Evolutionary conservation across 2,888 invertebrate species (phyloP).

Genomic region (Diachrysia chrysitis): DNA sequence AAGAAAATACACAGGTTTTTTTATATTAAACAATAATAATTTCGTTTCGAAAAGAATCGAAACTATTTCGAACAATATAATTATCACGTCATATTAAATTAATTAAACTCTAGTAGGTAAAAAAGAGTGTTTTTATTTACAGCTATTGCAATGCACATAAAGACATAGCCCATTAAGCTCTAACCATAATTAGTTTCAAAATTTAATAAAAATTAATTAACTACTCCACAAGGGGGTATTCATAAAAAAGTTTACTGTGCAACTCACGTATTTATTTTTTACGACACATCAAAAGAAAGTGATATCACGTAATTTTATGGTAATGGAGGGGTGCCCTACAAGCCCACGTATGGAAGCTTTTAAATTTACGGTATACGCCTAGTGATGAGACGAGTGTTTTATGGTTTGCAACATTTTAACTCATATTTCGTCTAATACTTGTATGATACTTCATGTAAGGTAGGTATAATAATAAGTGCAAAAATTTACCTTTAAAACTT

Average conservation of each 20-base stretch:
- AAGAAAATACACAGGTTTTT: too few species aligned
- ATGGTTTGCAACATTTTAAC: conserved; percentile 79
- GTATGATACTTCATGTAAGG: conserved; percentile 43
- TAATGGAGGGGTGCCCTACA: conserved; percentile 82
- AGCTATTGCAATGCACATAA: too few species aligned
- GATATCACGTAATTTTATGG: conserved; percentile 87
- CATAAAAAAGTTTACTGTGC: conserved; percentile 61
- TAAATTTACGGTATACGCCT: conserved; percentile 83
- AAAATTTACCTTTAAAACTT: conserved; percentile 31
- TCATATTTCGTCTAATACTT: conserved; percentile 62
- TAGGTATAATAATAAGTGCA: conserved; percentile 20
- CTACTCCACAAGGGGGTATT: conserved; percentile 55
- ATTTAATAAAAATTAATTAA: conserved; percentile 65
- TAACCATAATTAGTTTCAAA: conserved; percentile 38
- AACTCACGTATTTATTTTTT: conserved; percentile 80
- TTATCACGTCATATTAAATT: too few species aligned
- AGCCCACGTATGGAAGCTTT: conserved; percentile 82
- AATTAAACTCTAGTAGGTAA: too few species aligned
- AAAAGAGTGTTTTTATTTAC: too few species aligned
- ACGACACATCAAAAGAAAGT: conserved; percentile 88
- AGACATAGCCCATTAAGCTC: conserved; percentile 1
- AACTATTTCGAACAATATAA: too few species aligned
- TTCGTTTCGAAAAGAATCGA: too few species aligned
- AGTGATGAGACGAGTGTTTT: conserved; percentile 80
- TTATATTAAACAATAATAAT: too few species aligned